Evolutionary conservation across 2,797 vertebrate genomes (phyloP), one percentile per base, ranked within the genome.

Genomic region (Poliocrania exsul): DNA sequence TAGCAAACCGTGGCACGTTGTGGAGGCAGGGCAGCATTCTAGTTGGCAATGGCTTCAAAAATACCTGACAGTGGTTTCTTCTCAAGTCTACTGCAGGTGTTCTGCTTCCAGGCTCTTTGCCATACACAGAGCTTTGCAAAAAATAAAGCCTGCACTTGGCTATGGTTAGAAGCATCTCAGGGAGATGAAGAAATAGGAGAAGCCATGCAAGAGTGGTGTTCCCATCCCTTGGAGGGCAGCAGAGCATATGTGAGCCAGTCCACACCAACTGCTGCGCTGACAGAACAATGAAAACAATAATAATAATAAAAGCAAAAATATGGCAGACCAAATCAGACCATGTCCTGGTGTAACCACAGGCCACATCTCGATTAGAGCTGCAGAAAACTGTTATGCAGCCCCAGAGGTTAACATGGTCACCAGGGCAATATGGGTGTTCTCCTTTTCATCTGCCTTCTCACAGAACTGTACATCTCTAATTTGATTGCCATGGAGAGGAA

Each of bases 41-140:
- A 28, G 19, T 31, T 20, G 19, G n/a, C 0, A 0, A 25, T 0
- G 1, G n/a, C 57, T 79, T 84, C 0, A 0, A 64, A 80, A 82
- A 57, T 60, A 82, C 23, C 25, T 49, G 31, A 33, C 6, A 10
- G 11, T 9, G 9, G 10, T 64, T 17, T 91, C 35, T 54, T 73
- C 50, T 61, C 26, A 61, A 18, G 18, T 29, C 38, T 44, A 4
- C 12, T 3, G 8, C 44, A 28, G 47, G 31, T 1, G 1, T 58
- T 79, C 23, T 11, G 24, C n/a, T 92, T 54, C 25, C 72, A 87
- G 79, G 67, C 18, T 74, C 40, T 65, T 75, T 1, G 0, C 14
- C 10, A 3, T 14, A 28, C 14, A 5, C 1, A 42, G 31, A 70
- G 18, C 40, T 21, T 57, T 38, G 16, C 9, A 13, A 57, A 37